These are phyloP conservation scores for Acanthopagrus latus DNA, from an alignment of 2,797 vertebrate species.

Conservation along the genomic window DNA sequence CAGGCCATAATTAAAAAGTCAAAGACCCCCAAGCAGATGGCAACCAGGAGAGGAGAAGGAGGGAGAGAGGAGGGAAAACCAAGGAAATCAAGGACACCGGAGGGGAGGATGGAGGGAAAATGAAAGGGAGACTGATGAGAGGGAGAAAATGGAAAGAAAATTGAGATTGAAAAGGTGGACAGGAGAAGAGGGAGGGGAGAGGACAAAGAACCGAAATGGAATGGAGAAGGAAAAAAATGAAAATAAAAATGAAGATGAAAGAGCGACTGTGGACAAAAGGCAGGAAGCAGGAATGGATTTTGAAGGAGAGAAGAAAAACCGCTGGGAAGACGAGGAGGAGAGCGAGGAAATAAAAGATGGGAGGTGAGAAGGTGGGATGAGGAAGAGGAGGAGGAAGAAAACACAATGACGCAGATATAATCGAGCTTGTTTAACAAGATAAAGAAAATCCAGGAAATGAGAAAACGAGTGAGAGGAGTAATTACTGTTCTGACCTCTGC, in stretches of 20 bases:
- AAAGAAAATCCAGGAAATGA: slow-evolving; percentile 21
- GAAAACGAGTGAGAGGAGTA: slow-evolving; percentile 22
- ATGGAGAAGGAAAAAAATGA: not conserved
- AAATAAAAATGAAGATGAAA: slow-evolving; percentile 4
- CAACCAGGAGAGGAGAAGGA: slow-evolving; percentile 15
- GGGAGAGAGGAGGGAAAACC: not conserved
- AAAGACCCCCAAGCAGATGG: slow-evolving; percentile 54
- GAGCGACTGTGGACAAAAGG: not conserved
- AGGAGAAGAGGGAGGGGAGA: not conserved
- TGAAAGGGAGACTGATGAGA: slow-evolving; percentile 6
- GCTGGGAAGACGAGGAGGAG: not conserved
- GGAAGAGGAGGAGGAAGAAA: not conserved
- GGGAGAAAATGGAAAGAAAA: not conserved
- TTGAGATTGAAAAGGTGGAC: not conserved
- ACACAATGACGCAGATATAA: slow-evolving; percentile 15
- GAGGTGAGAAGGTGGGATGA: not conserved
- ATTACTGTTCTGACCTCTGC: slow-evolving; percentile 12
- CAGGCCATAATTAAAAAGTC: slow-evolving; percentile 64
- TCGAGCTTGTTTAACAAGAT: slow-evolving; percentile 22
- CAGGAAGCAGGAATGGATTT: not conserved
- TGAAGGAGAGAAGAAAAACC: not conserved
- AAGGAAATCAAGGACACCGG: not conserved
- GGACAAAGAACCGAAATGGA: not conserved
- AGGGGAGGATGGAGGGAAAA: not conserved
- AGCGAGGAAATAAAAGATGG: not conserved